phyloP scores from a whole-genome alignment of 2,113 vertebrate genomes.

The Tursiops truncatus region DNA sequence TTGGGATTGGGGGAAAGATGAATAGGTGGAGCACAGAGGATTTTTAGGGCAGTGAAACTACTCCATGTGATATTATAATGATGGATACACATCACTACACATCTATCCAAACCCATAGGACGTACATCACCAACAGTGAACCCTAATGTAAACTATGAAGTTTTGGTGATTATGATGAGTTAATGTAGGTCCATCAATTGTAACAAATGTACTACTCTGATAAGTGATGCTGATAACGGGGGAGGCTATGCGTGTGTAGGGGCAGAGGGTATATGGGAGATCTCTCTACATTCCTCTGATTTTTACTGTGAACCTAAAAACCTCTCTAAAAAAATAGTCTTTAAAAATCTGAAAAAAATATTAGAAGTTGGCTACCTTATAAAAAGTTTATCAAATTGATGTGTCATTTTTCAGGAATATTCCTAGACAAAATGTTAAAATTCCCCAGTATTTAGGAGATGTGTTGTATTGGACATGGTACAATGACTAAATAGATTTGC shows the following conservation, averaged over 20 bases:
- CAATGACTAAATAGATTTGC: conserved; percentile 27
- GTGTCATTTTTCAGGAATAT: background rate
- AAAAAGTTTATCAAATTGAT: background rate
- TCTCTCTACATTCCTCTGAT: background rate
- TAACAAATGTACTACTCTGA: background rate
- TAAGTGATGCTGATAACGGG: background rate
- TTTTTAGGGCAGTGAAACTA: background rate
- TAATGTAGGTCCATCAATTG: background rate
- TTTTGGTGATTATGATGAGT: background rate
- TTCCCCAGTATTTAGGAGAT: background rate
- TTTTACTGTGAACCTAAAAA: background rate
- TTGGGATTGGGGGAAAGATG: too few species aligned
- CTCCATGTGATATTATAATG: background rate
- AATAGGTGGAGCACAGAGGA: background rate
- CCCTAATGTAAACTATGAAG: background rate
- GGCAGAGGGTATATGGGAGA: background rate
- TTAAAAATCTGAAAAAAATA: background rate
- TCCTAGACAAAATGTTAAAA: background rate
- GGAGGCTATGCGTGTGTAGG: background rate
- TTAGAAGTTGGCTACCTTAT: background rate
- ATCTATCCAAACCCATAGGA: background rate
- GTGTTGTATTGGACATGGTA: background rate
- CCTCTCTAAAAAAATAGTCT: background rate
- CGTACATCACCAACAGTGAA: background rate
- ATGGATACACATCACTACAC: background rate